Conservation (phyloP, 2,888 invertebrate species). For the Luperina nickerlii region DNA sequence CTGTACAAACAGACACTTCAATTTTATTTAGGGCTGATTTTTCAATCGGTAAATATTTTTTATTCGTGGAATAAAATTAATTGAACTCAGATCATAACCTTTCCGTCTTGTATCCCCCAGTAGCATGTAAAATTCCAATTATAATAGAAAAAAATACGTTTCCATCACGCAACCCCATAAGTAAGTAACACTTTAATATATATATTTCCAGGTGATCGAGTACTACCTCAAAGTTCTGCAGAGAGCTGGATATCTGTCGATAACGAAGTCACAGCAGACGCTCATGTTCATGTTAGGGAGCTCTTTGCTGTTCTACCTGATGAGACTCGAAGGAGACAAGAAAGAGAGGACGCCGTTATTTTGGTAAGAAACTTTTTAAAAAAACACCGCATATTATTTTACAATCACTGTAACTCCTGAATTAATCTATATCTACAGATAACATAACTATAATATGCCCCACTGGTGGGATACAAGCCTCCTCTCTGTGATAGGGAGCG, state of each 20-base stretch:
- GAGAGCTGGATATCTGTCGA: constrained; percentile 77
- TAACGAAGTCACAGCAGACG: constrained; percentile 83
- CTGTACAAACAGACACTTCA: too few relatives aligned
- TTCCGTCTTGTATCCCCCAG: too few relatives aligned
- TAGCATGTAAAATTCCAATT: too few relatives aligned
- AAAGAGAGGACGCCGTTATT: constrained; percentile 81
- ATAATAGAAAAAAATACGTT: too few relatives aligned
- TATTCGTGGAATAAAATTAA: too few relatives aligned
- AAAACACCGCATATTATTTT: too few relatives aligned
- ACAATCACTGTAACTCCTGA: background rate
- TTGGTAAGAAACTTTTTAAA: constrained; percentile 75
- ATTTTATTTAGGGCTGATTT: too few relatives aligned
- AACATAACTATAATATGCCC: background rate
- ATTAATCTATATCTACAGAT: too few relatives aligned
- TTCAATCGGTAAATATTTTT: too few relatives aligned
- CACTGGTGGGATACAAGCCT: background rate
- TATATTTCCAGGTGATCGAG: constrained; percentile 81
- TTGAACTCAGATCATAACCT: too few relatives aligned
- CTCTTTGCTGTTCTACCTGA: constrained; percentile 85
- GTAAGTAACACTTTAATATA: background rate
- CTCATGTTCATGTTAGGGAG: constrained; percentile 87
- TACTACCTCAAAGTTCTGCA: constrained; percentile 81
- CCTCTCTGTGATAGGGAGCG: background rate
- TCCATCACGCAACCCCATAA: too few relatives aligned
- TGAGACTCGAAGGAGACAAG: constrained; percentile 87